A percentile compares a stretch with the other conserved stretches of the same genome.
phyloP scores from a whole-genome alignment of 2,797 vertebrate species.

The Pseudomugil tenellus region DNA sequence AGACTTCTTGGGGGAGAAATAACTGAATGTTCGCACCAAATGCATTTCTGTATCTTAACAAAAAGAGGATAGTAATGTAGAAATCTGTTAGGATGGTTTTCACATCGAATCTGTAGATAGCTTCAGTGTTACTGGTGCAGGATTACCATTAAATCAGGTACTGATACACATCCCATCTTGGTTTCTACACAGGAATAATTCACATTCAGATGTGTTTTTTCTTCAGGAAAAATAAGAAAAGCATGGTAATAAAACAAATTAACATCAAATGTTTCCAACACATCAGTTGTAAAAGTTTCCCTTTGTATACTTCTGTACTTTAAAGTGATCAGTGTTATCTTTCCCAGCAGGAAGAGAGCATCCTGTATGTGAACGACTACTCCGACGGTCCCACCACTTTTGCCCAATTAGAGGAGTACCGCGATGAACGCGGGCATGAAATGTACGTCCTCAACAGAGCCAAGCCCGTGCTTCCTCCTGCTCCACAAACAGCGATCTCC shows the following conservation, averaged over 20 bases:
- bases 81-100: neutral
- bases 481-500: conserved; percentile 60
- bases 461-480: conserved; percentile 80
- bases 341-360: conserved; percentile 82
- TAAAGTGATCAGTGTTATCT: conserved; percentile 18
- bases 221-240: neutral
- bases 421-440: conserved; percentile 88
- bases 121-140: neutral
- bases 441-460: conserved; percentile 92
- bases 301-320: neutral
- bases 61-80: neutral
- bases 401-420: conserved; percentile 90
- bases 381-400: conserved; percentile 91
- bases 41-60: neutral
- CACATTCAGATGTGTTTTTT: neutral
- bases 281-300: neutral
- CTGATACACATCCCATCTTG: neutral
- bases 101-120: neutral
- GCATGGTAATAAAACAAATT: neutral
- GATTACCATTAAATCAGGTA: neutral
- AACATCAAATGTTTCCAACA: neutral
- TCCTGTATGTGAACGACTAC: conserved; percentile 91
- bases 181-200: neutral
- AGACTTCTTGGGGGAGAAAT: neutral
- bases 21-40: neutral